Conservation (phyloP, 1,140 invertebrate species). For the Leptopilina boulardi region DNA sequence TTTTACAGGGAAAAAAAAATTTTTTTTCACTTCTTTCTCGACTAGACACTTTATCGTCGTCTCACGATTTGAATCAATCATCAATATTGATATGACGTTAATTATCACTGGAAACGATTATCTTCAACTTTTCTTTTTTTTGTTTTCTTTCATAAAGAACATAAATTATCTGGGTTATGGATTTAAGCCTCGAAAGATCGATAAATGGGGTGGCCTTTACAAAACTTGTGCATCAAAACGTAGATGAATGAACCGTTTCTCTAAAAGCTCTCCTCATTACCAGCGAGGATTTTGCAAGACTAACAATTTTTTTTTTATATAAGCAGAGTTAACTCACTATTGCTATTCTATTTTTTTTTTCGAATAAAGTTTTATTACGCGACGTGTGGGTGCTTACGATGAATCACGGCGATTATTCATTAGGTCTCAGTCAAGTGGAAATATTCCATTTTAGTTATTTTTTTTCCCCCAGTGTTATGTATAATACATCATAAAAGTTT, state of each 20-base stretch:
- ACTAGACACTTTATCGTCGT: not conserved
- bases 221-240: slow-evolving; percentile 19
- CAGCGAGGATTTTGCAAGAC: slow-evolving; percentile 5
- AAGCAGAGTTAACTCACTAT: not conserved
- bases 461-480: not conserved
- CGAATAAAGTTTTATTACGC: not conserved
- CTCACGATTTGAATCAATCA: slow-evolving; percentile 2
- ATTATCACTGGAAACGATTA: slow-evolving; percentile 12
- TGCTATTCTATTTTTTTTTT: slow-evolving; percentile 5
- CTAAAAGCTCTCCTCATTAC: slow-evolving; percentile 9
- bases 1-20: not conserved
- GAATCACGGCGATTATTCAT: slow-evolving; percentile 22
- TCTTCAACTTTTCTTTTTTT: not conserved
- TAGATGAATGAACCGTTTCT: not conserved
- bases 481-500: slow-evolving; percentile 25
- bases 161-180: not conserved
- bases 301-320: slow-evolving; percentile 4
- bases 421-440: slow-evolving; percentile 26
- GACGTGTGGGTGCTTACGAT: slow-evolving; percentile 1
- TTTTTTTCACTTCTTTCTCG: not conserved
- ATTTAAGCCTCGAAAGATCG: not conserved
- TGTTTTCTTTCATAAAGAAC: no score
- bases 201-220: not conserved
- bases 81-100: slow-evolving; percentile 2
- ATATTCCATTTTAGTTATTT: not conserved